Percentiles rank a stretch among this genome's conserved stretches.
These are phyloP conservation scores for Morpho achilles DNA, from an alignment of 2,888 invertebrate species.

Conservation along the genomic window DNA sequence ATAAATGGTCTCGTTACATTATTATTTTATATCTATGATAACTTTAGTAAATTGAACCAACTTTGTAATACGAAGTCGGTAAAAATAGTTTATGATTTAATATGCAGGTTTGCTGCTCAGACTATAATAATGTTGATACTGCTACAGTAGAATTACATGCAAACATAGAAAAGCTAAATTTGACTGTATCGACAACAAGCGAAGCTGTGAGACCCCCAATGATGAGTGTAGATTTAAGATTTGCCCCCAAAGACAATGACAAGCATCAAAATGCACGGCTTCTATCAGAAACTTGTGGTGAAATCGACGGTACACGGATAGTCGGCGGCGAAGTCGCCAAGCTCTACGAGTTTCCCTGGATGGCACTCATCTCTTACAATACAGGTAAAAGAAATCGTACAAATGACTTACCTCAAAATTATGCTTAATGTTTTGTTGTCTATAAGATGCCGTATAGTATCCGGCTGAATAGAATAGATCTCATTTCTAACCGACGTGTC, in stretches of 20 bases:
- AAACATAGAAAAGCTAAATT: neutral
- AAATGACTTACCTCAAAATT: neutral
- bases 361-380: constrained; percentile 1
- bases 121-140: neutral
- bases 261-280: neutral
- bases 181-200: neutral
- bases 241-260: neutral
- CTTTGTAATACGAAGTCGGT: no score
- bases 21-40: no score
- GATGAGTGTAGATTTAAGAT: no score
- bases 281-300: neutral
- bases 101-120: neutral
- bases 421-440: neutral
- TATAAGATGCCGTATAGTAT: no score
- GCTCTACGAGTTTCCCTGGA: constrained; percentile 10
- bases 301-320: neutral
- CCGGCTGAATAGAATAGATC: no score
- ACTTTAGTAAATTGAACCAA: no score
- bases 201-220: neutral
- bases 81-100: neutral
- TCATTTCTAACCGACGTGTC: no score
- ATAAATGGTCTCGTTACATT: no score
- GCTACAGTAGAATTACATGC: neutral
- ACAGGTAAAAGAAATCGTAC: neutral
- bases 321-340: neutral